phyloP scores from a whole-genome alignment of 1,140 invertebrate species.

The Sweltsa coloradensis region DNA sequence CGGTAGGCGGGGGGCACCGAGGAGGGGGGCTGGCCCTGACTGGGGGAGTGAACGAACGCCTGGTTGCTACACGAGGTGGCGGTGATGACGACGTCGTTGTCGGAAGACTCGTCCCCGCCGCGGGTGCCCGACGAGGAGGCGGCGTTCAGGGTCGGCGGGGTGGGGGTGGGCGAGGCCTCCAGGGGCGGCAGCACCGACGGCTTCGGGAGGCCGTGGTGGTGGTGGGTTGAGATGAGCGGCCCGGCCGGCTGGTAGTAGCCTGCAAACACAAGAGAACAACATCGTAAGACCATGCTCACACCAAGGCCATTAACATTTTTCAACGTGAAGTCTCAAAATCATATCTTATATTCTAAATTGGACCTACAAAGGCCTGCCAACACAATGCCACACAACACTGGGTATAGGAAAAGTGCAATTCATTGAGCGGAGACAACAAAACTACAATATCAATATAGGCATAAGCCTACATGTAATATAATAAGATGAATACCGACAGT shows the following conservation, averaged over 20 bases:
- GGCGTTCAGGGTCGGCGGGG: conserved; percentile 32
- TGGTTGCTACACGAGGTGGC: conserved; percentile 11
- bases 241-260: conserved; percentile 81
- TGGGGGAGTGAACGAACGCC: conserved; percentile 21
- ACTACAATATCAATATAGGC: too few species aligned
- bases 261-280: too few species aligned
- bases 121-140: conserved; percentile 9
- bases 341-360: too few species aligned
- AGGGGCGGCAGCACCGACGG: conserved; percentile 23
- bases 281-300: too few species aligned
- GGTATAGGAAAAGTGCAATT: too few species aligned
- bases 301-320: too few species aligned
- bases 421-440: too few species aligned
- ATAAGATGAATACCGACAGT: too few species aligned
- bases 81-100: conserved; percentile 29
- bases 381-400: too few species aligned
- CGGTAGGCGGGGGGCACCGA: conserved; percentile 18
- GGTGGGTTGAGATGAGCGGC: conserved; percentile 57
- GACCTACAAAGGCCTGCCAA: too few species aligned
- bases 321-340: too few species aligned
- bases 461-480: too few species aligned
- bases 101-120: conserved; percentile 25
- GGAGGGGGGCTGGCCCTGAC: conserved; percentile 14
- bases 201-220: conserved; percentile 13
- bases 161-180: conserved; percentile 27